Conservation (phyloP, 1,140 invertebrate species). For the Theocolax elegans region DNA sequence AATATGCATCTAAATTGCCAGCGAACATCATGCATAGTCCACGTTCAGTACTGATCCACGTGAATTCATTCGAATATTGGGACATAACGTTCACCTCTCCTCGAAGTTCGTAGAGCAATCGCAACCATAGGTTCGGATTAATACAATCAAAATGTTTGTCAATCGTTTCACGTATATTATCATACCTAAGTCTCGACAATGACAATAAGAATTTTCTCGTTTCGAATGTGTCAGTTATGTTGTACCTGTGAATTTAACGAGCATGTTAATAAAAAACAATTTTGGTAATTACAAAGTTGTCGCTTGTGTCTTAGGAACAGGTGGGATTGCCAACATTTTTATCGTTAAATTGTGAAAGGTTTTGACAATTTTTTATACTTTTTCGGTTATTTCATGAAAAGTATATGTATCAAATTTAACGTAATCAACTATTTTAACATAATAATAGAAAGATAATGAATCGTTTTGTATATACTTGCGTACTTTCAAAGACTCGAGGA, state of each 20-base stretch:
- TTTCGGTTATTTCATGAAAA: too few species aligned
- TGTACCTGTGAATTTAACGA: slow-evolving; percentile 5
- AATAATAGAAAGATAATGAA: too few species aligned
- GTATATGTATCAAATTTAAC: too few species aligned
- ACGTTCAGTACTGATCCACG: slow-evolving; percentile 17
- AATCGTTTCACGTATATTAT: not conserved
- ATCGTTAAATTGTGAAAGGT: too few species aligned
- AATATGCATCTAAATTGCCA: not conserved
- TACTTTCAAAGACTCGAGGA: slow-evolving; percentile 1
- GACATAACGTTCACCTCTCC: not conserved
- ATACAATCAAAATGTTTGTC: not conserved
- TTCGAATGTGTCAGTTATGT: not conserved
- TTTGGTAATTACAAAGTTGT: too few species aligned
- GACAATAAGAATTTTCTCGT: not conserved
- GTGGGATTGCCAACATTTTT: too few species aligned
- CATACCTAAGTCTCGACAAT: not conserved
- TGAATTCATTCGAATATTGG: not conserved
- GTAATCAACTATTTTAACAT: too few species aligned
- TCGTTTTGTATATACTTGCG: too few species aligned
- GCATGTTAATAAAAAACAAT: too few species aligned
- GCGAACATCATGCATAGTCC: not conserved
- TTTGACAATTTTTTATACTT: too few species aligned
- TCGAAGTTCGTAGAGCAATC: not conserved
- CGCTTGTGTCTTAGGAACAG: too few species aligned
- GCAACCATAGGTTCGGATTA: not conserved